phyloP scores from a whole-genome alignment of 2,113 vertebrate genomes.

The Gracilinanus agilis region DNA sequence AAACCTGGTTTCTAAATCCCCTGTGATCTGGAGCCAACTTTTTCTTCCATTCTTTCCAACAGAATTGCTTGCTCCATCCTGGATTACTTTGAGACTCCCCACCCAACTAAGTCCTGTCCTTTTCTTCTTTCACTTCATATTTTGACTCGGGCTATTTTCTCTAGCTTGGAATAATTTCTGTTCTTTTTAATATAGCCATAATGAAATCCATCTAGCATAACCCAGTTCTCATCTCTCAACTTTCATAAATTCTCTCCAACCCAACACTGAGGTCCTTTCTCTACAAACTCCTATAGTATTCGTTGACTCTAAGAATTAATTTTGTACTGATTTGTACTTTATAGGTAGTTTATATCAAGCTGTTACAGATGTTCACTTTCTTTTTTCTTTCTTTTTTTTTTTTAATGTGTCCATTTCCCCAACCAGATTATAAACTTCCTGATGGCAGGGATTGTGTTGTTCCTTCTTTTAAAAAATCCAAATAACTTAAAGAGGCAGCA shows the following conservation, averaged over 20 bases:
- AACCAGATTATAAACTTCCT: not conserved
- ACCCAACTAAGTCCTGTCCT: no score
- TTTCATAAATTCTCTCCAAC: no score
- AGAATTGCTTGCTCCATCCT: not conserved
- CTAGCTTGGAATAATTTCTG: not conserved
- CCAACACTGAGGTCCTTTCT: no score
- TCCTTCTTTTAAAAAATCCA: not conserved
- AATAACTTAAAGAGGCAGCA: not conserved
- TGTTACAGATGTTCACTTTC: not conserved
- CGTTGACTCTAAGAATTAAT: no score
- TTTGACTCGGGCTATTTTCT: no score
- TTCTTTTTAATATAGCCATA: not conserved
- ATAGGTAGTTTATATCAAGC: not conserved
- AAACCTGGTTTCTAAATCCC: not conserved
- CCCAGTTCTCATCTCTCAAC: no score
- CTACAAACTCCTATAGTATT: no score
- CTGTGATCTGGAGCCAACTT: not conserved
- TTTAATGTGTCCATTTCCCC: not conserved
- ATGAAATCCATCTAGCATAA: not conserved
- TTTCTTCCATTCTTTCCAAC: not conserved
- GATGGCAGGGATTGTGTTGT: not conserved
- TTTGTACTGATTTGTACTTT: no score
- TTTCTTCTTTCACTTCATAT: no score
- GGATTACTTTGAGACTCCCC: not conserved
- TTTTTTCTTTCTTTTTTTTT: not conserved